phyloP scores from a whole-genome alignment of 1,140 invertebrate species.

The Aphidius gifuensis region DNA sequence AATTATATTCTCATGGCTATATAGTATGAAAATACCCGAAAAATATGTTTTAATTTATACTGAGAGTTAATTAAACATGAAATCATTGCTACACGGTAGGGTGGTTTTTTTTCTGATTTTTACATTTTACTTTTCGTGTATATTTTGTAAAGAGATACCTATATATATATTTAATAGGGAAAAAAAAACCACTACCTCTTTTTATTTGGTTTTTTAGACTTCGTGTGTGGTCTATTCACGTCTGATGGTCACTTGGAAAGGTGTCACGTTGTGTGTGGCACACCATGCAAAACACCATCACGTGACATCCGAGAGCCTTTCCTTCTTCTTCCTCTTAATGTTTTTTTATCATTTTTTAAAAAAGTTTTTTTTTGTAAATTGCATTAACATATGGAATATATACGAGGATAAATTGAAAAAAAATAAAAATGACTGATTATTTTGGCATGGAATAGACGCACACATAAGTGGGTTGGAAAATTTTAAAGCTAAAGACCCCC shows the following conservation, averaged over 20 bases:
- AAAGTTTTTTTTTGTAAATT: not conserved
- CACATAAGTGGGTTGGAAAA: no score
- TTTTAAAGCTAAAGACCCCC: no score
- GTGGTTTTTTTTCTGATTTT: not conserved
- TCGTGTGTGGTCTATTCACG: conserved; percentile 45
- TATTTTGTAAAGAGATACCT: not conserved
- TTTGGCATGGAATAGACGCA: no score
- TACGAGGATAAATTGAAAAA: not conserved
- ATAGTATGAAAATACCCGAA: no score
- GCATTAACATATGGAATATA: not conserved
- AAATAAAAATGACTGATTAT: not conserved
- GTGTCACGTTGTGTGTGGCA: conserved; percentile 52
- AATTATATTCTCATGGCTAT: no score
- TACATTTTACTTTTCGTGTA: not conserved
- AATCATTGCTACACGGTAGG: no score
- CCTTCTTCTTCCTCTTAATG: not conserved
- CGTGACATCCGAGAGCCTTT: conserved; percentile 26
- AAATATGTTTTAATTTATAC: no score
- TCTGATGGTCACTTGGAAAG: conserved; percentile 31
- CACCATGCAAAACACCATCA: conserved; percentile 33
- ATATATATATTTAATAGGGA: not conserved
- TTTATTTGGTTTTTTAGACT: conserved; percentile 20
- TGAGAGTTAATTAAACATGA: no score
- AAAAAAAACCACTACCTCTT: not conserved
- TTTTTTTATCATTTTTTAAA: no score